Percentiles rank a stretch among this genome's conserved stretches.
Evolutionary conservation across 2,888 invertebrate genomes (phyloP).

Genomic region (Gari tellinella): DNA sequence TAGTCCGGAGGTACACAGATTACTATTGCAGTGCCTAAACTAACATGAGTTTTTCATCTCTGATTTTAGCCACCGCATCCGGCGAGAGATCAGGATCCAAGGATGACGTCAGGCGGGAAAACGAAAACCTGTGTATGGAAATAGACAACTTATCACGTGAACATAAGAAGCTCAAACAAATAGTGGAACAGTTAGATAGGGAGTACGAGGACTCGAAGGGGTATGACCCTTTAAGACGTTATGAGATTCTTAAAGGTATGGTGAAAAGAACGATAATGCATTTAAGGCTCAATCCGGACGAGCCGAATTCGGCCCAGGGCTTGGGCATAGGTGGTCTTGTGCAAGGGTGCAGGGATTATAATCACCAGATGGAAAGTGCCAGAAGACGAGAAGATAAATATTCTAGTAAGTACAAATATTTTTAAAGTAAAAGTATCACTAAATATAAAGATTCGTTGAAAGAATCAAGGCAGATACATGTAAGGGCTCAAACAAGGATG

Average conservation of each 20-base stretch:
- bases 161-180: slow-evolving; percentile 75
- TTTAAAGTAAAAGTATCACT: too few relatives aligned
- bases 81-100: slow-evolving; percentile 56
- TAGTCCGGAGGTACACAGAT: too few relatives aligned
- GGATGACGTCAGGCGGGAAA: slow-evolving; percentile 70
- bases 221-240: slow-evolving; percentile 96
- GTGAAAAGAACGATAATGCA: slow-evolving; percentile 88
- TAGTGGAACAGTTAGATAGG: slow-evolving; percentile 85
- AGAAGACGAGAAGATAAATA: slow-evolving; percentile 73
- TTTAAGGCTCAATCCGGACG: slow-evolving; percentile 73
- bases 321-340: slow-evolving; percentile 64
- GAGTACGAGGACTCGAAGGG: slow-evolving; percentile 96
- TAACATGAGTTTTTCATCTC: slow-evolving; percentile 64
- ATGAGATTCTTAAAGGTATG: slow-evolving; percentile 98
- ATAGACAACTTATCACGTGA: slow-evolving; percentile 73
- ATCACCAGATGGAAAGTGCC: slow-evolving; percentile 70
- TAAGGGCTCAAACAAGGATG: too few relatives aligned
- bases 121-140: slow-evolving; percentile 76
- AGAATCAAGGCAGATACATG: too few relatives aligned
- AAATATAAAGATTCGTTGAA: too few relatives aligned
- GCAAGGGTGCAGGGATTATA: slow-evolving; percentile 68
- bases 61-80: slow-evolving; percentile 63
- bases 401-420: slow-evolving; percentile 71
- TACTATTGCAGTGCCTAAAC: background rate
- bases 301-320: slow-evolving; percentile 49